Percentiles rank a stretch among this genome's conserved stretches.
phyloP scores from a whole-genome alignment of 2,113 vertebrate species.

The Cyphomyrus discorhynchus region DNA sequence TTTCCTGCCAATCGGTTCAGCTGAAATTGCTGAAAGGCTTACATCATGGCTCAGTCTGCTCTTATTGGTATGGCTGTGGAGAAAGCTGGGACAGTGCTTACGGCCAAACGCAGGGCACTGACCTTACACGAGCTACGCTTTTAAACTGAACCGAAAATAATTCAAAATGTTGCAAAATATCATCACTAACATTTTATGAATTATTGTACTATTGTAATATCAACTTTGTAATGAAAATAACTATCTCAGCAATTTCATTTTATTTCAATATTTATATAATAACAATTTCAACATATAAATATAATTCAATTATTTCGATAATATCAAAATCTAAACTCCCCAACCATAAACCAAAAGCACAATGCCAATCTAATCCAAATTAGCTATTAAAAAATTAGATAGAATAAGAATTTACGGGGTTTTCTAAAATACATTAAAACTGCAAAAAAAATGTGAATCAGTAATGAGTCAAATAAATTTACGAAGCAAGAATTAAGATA shows the following conservation, averaged over 20 bases:
- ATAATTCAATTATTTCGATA: neutral
- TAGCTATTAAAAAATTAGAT: neutral
- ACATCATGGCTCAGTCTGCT: constrained; percentile 23
- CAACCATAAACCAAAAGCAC: neutral
- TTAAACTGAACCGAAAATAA: neutral
- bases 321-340: neutral
- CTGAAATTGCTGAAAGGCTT: constrained; percentile 38
- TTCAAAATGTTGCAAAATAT: neutral
- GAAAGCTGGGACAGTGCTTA: neutral
- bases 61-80: neutral
- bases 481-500: neutral
- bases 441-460: neutral
- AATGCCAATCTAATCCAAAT: neutral
- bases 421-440: neutral
- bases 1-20: constrained; percentile 37
- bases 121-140: neutral
- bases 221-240: neutral
- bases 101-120: neutral
- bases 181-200: neutral
- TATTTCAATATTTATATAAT: neutral
- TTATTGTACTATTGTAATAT: neutral
- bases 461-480: neutral
- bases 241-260: neutral
- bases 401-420: neutral
- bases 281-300: neutral